Evolutionary conservation across 2,113 vertebrate species (phyloP).

Genomic region (Lasiurus cinereus): DNA sequence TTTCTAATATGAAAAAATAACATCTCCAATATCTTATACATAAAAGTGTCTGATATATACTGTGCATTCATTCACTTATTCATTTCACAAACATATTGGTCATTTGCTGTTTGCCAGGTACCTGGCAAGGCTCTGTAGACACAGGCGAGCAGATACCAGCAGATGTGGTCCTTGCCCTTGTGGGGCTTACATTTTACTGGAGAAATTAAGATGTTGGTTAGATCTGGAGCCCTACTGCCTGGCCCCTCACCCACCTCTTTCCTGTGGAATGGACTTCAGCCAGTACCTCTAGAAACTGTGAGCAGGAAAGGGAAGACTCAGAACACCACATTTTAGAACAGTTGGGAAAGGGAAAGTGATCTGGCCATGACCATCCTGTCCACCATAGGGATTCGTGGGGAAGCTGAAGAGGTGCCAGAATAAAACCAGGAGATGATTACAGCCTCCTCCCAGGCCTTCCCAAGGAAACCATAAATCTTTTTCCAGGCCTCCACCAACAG

Average conservation of each 20-base stretch:
- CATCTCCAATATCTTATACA: neutral
- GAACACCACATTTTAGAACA: neutral
- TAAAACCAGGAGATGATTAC: constrained; percentile 30
- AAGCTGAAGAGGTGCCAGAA: neutral
- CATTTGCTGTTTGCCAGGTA: neutral
- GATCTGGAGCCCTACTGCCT: neutral
- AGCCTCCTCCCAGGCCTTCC: constrained; percentile 16
- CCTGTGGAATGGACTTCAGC: neutral
- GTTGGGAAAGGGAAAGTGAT: neutral
- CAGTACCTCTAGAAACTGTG: neutral
- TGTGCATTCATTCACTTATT: neutral
- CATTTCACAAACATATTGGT: neutral
- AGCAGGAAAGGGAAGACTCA: neutral
- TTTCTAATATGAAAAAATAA: neutral
- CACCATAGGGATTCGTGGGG: neutral
- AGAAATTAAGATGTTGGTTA: neutral
- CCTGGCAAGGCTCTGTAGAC: neutral
- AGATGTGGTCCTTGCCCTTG: neutral
- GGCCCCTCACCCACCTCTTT: neutral
- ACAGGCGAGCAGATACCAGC: neutral
- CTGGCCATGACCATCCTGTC: neutral
- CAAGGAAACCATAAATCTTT: constrained; percentile 54
- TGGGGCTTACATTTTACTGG: neutral
- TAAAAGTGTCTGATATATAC: neutral
- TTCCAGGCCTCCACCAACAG: neutral